Evolutionary conservation across 2,797 vertebrate genomes (phyloP).

Genomic region (Sebastes trivittatus): DNA sequence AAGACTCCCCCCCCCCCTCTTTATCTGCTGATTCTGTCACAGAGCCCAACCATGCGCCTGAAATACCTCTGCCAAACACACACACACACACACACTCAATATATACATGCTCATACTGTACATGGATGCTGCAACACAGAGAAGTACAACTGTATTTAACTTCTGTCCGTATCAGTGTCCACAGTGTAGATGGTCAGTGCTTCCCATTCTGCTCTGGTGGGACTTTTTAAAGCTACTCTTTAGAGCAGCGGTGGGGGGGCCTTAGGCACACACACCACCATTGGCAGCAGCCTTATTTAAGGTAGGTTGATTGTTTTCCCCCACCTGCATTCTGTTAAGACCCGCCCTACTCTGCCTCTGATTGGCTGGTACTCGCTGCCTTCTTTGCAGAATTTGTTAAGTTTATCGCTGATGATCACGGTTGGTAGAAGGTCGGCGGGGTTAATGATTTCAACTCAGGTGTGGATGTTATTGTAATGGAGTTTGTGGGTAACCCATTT

Average conservation of each 20-base stretch:
- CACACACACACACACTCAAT: not conserved
- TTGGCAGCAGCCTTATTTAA: not conserved
- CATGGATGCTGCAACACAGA: not conserved
- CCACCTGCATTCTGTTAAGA: not conserved
- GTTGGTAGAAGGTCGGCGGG: not conserved
- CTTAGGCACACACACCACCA: not conserved
- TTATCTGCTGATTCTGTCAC: conserved; percentile 58
- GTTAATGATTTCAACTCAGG: too few relatives aligned
- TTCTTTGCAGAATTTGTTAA: too few relatives aligned
- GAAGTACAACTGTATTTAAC: not conserved
- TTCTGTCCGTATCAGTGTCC: not conserved
- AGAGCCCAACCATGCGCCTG: conserved; percentile 67
- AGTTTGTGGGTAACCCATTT: too few relatives aligned
- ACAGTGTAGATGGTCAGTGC: not conserved
- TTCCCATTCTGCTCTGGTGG: not conserved
- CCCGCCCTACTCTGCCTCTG: not conserved
- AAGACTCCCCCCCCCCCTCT: conserved; percentile 45
- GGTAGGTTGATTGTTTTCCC: not conserved
- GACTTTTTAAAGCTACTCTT: not conserved
- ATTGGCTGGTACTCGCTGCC: not conserved
- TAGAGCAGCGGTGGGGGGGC: not conserved
- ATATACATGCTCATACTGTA: not conserved
- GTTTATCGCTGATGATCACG: not conserved
- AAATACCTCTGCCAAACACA: conserved; percentile 70
- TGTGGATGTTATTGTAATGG: too few relatives aligned